Conservation (phyloP, 2,797 vertebrate genomes). For the Sternotherus odoratus region DNA sequence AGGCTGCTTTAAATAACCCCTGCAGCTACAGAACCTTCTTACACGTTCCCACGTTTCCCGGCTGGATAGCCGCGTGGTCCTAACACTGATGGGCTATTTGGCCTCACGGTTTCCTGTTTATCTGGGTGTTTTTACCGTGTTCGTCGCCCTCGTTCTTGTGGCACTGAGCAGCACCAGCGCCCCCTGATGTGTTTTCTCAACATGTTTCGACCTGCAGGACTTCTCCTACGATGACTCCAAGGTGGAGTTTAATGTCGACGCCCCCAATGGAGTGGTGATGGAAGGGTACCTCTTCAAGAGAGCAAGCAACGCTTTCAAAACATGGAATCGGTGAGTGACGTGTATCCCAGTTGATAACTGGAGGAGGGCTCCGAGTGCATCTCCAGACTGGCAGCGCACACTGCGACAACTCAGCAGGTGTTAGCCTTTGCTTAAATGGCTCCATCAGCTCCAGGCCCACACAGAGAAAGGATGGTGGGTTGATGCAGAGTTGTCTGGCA, state of each 20-base stretch:
- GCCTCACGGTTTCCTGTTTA: not conserved
- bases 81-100: not conserved
- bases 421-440: not conserved
- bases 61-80: not conserved
- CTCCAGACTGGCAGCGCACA: not conserved
- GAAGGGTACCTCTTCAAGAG: slow-evolving; percentile 99
- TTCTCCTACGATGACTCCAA: slow-evolving; percentile 95
- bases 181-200: not conserved
- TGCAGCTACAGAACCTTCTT: not conserved
- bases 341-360: rapidly evolving
- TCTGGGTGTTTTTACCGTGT: not conserved
- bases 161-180: not conserved
- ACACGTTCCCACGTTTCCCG: not conserved
- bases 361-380: not conserved
- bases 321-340: slow-evolving; percentile 92
- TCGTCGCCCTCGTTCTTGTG: not conserved
- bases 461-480: not conserved
- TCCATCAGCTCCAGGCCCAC: not conserved
- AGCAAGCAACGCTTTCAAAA: slow-evolving; percentile 98
- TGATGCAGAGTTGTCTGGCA: not conserved
- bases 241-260: slow-evolving; percentile 93
- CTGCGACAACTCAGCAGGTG: no score
- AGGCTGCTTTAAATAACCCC: not conserved
- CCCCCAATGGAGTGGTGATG: slow-evolving; percentile 97
- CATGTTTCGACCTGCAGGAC: slow-evolving; percentile 82